Conservation (phyloP, 2,113 vertebrate species). For the Boleophthalmus pectinirostris region DNA sequence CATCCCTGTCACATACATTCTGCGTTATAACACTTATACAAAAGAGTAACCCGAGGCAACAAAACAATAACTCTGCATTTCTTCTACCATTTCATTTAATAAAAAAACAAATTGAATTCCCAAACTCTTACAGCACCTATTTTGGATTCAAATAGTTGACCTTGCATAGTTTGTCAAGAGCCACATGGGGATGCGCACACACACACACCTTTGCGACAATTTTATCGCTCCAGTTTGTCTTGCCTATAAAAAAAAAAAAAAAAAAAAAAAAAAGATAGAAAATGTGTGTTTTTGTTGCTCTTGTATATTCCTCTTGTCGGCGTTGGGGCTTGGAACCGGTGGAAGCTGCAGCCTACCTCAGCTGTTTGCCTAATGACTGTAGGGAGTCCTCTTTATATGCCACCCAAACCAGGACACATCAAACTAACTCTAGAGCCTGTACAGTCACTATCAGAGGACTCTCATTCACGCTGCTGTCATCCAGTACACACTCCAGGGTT, state of each 20-base stretch:
- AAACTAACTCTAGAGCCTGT: conserved; percentile 23
- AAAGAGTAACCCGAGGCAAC: conserved; percentile 4
- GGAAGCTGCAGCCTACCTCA: conserved; percentile 54
- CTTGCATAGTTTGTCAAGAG: conserved; percentile 2
- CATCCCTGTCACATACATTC: neutral
- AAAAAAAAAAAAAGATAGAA: conserved; percentile 42
- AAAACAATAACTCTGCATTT: conserved; percentile 3
- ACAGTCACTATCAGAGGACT: conserved; percentile 26
- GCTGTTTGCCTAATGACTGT: conserved; percentile 72
- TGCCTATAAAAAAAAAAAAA: conserved; percentile 40
- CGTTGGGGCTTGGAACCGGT: conserved; percentile 21
- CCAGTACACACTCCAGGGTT: conserved; percentile 25
- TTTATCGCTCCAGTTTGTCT: conserved; percentile 43
- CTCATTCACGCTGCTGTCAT: conserved; percentile 15
- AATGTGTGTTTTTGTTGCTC: conserved; percentile 32
- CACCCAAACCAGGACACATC: conserved; percentile 33
- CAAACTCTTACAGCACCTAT: neutral
- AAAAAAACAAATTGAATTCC: conserved; percentile 29
- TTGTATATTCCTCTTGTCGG: conserved; percentile 51
- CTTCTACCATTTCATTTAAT: conserved; percentile 11
- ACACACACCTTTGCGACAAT: conserved; percentile 24
- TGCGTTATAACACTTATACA: neutral
- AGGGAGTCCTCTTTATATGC: conserved; percentile 59
- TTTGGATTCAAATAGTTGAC: conserved; percentile 26
- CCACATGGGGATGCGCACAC: conserved; percentile 9